Base-by-base conservation (phyloP, 2,797 vertebrate genomes). In the Gymnodraco acuticeps region DNA sequence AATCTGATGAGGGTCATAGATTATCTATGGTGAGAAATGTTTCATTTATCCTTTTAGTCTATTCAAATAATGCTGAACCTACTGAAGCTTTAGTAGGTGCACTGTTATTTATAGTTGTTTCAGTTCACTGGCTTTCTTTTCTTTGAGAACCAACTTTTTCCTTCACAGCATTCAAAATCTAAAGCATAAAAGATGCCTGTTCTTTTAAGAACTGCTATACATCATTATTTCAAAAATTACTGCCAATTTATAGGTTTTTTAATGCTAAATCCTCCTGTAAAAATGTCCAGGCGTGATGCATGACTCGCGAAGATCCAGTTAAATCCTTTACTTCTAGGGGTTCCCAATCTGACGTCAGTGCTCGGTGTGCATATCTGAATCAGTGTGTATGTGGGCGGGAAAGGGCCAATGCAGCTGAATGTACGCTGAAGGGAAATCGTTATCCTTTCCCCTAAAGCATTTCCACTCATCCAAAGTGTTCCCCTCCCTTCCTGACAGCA, bases 351-450 rank as follows among this genome's bases (percentile, higher is more conserved):
- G 65, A 78, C 64, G 51, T 87, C 76, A 72, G 62, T 58, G 19
- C 59, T 83, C 12, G 2, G 4, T 56, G 48, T 76, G 69, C 41
- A 52, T 58, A 51, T 72, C 59, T 85, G 67, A 48, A 78, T 78
- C 63, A 53, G 54, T 20, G 58, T 56, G 58, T 53, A 50, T 63
- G 61, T 80, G 72, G 64, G 83, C 27, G 50, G 62, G 69, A 84
- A 84, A 81, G 65, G 72, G 74, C 78, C 77, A 70, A 64, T 77
- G 75, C 80, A 83, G 84, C 68, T 84, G 33, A 38, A 38, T 74
- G 69, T 78, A 83, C 71, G 46, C 66, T 84, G 87, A 89, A 75
- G 68, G 83, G 54, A 93, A 93, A 92, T 92, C 82, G 33, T 92
- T 92, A 87, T 67, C 76, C 71, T 85, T 83, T 85, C 75, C 82